Base-by-base conservation (phyloP, 2,113 vertebrate species). In the Sula dactylatra region DNA sequence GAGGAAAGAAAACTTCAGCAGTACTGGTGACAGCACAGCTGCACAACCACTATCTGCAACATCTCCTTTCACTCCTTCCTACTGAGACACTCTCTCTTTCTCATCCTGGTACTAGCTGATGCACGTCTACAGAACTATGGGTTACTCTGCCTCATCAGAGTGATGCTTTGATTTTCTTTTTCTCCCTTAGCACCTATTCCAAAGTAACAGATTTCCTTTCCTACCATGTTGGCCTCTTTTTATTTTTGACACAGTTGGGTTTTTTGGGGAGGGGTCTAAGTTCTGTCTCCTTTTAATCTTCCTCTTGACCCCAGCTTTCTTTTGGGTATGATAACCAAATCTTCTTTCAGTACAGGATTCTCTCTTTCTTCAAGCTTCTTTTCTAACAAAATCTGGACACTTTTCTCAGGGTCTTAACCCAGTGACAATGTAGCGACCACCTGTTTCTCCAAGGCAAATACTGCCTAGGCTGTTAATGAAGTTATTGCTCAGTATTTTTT, bases 241-340 rank as follows among this genome's bases (percentile, higher is more conserved):
- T 66, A 6, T 32, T 66, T 65, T 59, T 50, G 6, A 25, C 20
- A n/a, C 4, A 14, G 26, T 14, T 81, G 26, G 7, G 2, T 25
- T 2, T 3, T 34, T 24, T 24, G 4, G 1, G 3, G 4, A 13
- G 2, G 6, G 3, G 7, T 24, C 13, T 25, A 62, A 45, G 1
- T 49, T 94, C 24, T 62, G 3, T 5, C 11, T 85, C 17, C 21
- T 70, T 70, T 50, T 31, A 65, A 22, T 36, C 36, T 66, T 67
- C 26, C 8, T 59, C 16, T 86, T 65, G 21, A 61, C 21, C 32
- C 7, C 50, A 70, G 40, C 18, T 16, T 82, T 86, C 52, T 80
- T 36, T 26, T 50, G 38, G 4, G 10, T 65, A 59, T 25, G 9
- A 38, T 52, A 56, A 12, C 11, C 10, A 47, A 32, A 1, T 88